These are phyloP conservation scores for Mythimna ferrago DNA, from an alignment of 2,888 invertebrate genomes.

Conservation along the genomic window DNA sequence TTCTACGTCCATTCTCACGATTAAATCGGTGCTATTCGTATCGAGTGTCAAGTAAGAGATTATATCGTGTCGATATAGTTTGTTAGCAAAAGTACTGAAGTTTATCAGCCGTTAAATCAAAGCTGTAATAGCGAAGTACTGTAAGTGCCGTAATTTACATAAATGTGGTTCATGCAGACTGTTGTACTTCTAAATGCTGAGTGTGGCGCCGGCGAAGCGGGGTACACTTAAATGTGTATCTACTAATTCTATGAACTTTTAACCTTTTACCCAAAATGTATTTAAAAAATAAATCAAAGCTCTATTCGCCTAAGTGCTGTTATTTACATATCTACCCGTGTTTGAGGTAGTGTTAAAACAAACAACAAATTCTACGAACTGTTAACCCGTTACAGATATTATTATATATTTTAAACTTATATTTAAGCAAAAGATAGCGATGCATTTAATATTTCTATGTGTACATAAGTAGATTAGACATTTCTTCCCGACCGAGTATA, in stretches of 20 bases:
- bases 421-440: conserved; percentile 25
- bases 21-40: conserved; percentile 44
- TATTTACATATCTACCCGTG: conserved; percentile 1
- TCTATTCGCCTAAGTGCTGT: not conserved
- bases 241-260: conserved; percentile 25
- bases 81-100: conserved; percentile 48
- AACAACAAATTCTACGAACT: not conserved
- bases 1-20: conserved; percentile 52
- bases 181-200: conserved; percentile 40
- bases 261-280: conserved; percentile 13
- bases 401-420: not conserved
- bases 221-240: not conserved
- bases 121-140: conserved; percentile 37
- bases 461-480: conserved; percentile 53
- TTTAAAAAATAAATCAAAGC: conserved; percentile 15
- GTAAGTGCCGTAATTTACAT: conserved; percentile 53
- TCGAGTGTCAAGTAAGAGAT: conserved; percentile 55
- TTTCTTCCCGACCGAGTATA: conserved; percentile 75
- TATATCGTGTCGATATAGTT: conserved; percentile 54
- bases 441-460: conserved; percentile 57
- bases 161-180: conserved; percentile 47
- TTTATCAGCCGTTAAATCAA: conserved; percentile 46
- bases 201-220: conserved; percentile 17
- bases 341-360: not conserved
- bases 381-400: conserved; percentile 2